Evolutionary conservation across 2,888 invertebrate genomes (phyloP), one percentile per base, ranked within the genome.

Genomic region (Coelinius sp.): DNA sequence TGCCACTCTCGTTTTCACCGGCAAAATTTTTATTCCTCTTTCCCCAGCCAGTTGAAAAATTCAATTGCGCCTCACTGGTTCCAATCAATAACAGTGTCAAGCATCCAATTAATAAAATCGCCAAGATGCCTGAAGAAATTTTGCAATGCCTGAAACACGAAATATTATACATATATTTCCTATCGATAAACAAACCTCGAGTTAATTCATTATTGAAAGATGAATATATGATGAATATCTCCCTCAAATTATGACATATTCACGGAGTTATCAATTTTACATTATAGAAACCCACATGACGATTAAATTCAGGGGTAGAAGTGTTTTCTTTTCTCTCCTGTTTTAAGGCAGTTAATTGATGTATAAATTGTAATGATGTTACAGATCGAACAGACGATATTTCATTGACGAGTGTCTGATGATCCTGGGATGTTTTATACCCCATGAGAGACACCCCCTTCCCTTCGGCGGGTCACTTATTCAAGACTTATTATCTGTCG

Each of bases 1-100:
- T 79, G 53, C 71, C 52, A 56, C 67, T 77, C 6, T 65, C 75
- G 38, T 71, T 75, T 41, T 53, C 71, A 20, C 68, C 27, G 41
- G 73, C 76, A 22, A 76, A 49, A 71, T 76, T 76, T 49, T 75
- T 77, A 64, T 77, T 82, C 20, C 85, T 78, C 53, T 85, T 85
- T 14, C 85, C 84, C 85, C 85, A 85, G 3, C 84, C 85, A 20
- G 85, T 84, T 1, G 85, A 85, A 66, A 83, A 85, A 59, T 82
- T 85, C 35, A 85, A 71, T 65, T 85, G 85, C 31, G 78, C 83
- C 44, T 83, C 80, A 3, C 68, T 70, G 17, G 68, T 70, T 17
- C 75, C 27, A 6, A 68, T 70, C 38, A 77, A 52, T 31, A 67
- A 71, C n/a, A 75, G 22, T 20, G 75, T 68, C 6, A 70, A 70